These are phyloP conservation scores for Delia radicum DNA, from an alignment of 1,140 invertebrate genomes.

Conservation along the genomic window DNA sequence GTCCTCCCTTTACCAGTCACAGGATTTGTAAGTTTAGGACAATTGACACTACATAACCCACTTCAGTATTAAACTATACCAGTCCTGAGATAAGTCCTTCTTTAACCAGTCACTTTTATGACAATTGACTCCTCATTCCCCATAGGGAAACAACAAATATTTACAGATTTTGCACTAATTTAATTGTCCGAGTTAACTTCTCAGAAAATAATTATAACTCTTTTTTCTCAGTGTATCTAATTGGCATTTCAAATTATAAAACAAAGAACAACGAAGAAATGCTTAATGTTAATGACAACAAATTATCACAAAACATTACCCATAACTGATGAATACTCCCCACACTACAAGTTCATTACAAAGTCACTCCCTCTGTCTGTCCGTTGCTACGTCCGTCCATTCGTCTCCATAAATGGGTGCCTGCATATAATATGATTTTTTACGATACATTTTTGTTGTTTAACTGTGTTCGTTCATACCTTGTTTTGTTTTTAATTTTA, in stretches of 20 bases:
- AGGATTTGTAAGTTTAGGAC: no score
- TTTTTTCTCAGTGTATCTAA: background rate
- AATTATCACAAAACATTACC: constrained; percentile 13
- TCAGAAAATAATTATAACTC: no score
- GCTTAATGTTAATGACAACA: constrained; percentile 6
- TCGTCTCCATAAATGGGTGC: no score
- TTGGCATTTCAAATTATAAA: background rate
- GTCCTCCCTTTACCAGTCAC: no score
- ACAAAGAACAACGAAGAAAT: background rate
- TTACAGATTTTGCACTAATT: no score
- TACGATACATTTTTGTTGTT: background rate
- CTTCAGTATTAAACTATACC: no score
- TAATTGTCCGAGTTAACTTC: no score
- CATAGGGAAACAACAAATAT: no score
- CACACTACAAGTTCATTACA: background rate
- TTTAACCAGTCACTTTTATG: no score
- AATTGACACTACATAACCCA: no score
- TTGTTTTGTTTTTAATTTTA: background rate
- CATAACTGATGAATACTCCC: constrained; percentile 9
- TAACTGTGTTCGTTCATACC: background rate
- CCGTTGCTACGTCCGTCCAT: background rate
- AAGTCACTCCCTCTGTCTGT: background rate
- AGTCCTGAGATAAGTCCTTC: no score
- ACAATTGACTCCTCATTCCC: no score
- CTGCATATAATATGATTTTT: background rate